Evolutionary conservation across 2,113 vertebrate genomes (phyloP).

Genomic region (Bubo scandiacus): DNA sequence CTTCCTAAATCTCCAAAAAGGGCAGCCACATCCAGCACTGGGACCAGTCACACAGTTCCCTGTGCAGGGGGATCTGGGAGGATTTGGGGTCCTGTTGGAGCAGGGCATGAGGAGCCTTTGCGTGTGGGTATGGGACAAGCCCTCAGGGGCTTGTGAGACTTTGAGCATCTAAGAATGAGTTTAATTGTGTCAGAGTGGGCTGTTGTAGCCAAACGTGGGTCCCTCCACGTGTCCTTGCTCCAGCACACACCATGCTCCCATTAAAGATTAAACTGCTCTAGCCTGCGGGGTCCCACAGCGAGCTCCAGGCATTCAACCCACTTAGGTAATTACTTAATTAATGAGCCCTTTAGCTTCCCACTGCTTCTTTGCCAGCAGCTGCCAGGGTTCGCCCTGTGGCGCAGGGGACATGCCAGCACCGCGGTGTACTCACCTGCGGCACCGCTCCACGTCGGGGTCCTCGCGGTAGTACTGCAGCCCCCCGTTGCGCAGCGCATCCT

Average conservation of each 20-base stretch:
- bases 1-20: background rate
- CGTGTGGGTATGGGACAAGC: background rate
- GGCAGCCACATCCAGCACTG: background rate
- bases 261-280: conserved; percentile 37
- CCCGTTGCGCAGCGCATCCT: conserved; percentile 88
- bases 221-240: background rate
- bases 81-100: fast-evolving
- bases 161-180: background rate
- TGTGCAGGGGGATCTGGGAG: background rate
- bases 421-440: conserved; percentile 71
- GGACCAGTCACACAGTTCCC: background rate
- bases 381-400: background rate
- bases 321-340: background rate
- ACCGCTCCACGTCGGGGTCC: conserved; percentile 88
- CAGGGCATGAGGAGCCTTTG: background rate
- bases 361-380: background rate
- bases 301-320: background rate
- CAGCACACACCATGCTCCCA: background rate
- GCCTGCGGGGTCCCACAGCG: background rate
- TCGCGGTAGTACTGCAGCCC: conserved; percentile 80
- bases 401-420: fast-evolving
- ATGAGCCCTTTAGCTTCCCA: background rate
- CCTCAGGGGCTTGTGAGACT: fast-evolving
- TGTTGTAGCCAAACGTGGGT: fast-evolving
- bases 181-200: background rate